A percentile compares a stretch with the other conserved stretches of the same genome.
Conservation (phyloP, 1,140 invertebrate species). For the Ceratosolen solmsi region DNA sequence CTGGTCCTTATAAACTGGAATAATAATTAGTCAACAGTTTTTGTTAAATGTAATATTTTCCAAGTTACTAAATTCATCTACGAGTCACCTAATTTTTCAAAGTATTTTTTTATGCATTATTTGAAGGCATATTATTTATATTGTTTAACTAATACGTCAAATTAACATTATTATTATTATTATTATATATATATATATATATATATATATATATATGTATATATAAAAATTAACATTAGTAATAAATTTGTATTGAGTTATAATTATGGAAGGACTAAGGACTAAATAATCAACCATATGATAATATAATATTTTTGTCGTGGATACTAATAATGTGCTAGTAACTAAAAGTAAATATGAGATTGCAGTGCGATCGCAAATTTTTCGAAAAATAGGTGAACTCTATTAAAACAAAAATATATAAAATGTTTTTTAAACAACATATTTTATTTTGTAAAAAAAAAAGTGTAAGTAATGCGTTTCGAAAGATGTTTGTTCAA, state of each 20-base stretch:
- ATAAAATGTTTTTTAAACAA: neutral
- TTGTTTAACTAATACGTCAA: slow-evolving; percentile 2
- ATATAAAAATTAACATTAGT: slow-evolving; percentile 26
- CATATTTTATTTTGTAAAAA: slow-evolving; percentile 46
- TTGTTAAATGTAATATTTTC: neutral
- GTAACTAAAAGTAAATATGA: slow-evolving; percentile 1
- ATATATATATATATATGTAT: too few species aligned
- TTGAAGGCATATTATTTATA: neutral
- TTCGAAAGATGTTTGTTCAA: slow-evolving; percentile 24
- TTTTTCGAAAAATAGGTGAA: slow-evolving; percentile 30
- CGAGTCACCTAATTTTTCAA: slow-evolving; percentile 40
- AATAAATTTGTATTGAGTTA: neutral
- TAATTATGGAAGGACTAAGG: neutral
- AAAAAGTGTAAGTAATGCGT: slow-evolving; percentile 36
- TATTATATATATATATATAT: too few species aligned
- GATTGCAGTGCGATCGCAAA: slow-evolving; percentile 28
- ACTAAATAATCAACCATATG: neutral
- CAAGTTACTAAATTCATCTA: slow-evolving; percentile 26
- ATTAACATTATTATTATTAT: slow-evolving; percentile 21
- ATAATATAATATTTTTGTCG: slow-evolving; percentile 9
- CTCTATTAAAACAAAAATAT: slow-evolving; percentile 12
- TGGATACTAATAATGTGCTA: slow-evolving; percentile 15
- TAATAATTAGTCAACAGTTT: slow-evolving; percentile 29
- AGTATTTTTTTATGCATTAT: neutral
- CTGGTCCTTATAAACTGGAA: slow-evolving; percentile 1